Evolutionary conservation across 2,888 invertebrate genomes (phyloP), one percentile per base, ranked within the genome.

Genomic region (Dryococelus australis): DNA sequence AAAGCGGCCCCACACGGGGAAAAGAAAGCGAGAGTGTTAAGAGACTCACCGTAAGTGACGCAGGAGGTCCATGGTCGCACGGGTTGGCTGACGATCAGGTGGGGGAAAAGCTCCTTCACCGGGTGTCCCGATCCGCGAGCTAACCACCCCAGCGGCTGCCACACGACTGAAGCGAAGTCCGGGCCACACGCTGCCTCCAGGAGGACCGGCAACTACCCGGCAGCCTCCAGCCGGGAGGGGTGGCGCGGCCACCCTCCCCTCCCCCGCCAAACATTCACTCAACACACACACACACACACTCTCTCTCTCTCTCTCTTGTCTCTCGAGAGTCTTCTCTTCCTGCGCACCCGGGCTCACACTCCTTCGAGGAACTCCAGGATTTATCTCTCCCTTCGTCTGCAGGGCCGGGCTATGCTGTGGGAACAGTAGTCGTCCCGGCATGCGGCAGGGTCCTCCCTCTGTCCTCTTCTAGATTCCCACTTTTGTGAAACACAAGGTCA

Each of bases 331-430:
- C n/a, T n/a, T 65, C 65, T 65, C 65, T 65, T 47, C 47, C 47
- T 47, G 47, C 47, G 47, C 47, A 1, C 47, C 47, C 12, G 47
- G 47, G 16, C 24, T 9, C 65, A 1, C 24, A 3, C 65, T 65
- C 65, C 6, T 65, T 5, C 65, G 65, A 65, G 65, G 65, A 65
- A 65, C 65, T 65, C n/a, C n/a, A 20, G 65, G 65, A 65, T n/a
- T 65, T 65, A 65, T 65, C 65, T 65, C 65, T 65, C 65, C 65
- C 65, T 65, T 65, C 65, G 65, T 65, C 65, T n/a, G 24, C 65
- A 20, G 65, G 65, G 65, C 65, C 65, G 24, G n/a, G 51, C 51
- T 20, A 20, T 51, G 51, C n/a, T 65, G 65, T n/a, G 65, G n/a
- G 65, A 65, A 65, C 65, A 8, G 65, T 65, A 65, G 65, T 65